Conservation (phyloP, 2,888 invertebrate species). For the Drosophila picticornis region DNA sequence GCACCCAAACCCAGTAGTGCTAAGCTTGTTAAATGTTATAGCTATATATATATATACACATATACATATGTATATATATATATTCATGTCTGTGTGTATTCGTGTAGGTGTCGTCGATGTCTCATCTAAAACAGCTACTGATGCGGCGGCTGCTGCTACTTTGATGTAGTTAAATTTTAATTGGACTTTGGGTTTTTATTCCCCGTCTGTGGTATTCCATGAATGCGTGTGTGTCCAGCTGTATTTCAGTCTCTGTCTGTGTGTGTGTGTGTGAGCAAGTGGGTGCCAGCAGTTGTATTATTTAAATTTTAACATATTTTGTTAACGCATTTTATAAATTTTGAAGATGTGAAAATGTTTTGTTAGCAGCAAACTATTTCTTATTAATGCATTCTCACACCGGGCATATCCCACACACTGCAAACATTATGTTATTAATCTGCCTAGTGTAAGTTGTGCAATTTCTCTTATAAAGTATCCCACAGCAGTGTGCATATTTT, state of each 20-base stretch:
- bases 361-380: background rate
- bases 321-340: constrained; percentile 18
- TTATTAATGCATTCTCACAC: background rate
- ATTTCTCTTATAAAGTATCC: background rate
- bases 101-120: constrained; percentile 42
- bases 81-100: constrained; percentile 20
- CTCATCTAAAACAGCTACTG: constrained; percentile 71
- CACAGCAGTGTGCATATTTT: background rate
- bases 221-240: constrained; percentile 36
- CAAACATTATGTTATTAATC: background rate
- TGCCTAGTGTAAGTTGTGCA: background rate
- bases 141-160: constrained; percentile 64
- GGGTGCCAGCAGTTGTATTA: constrained; percentile 26
- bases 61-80: background rate
- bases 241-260: background rate
- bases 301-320: constrained; percentile 44
- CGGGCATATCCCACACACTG: background rate
- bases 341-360: background rate
- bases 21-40: constrained; percentile 78
- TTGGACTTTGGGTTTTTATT: constrained; percentile 80
- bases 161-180: constrained; percentile 83
- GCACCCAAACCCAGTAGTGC: constrained; percentile 60
- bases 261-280: background rate
- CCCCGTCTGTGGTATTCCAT: constrained; percentile 71
- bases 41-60: constrained; percentile 28